phyloP scores from a whole-genome alignment of 2,888 invertebrate species.

The Lithophane leautieri region DNA sequence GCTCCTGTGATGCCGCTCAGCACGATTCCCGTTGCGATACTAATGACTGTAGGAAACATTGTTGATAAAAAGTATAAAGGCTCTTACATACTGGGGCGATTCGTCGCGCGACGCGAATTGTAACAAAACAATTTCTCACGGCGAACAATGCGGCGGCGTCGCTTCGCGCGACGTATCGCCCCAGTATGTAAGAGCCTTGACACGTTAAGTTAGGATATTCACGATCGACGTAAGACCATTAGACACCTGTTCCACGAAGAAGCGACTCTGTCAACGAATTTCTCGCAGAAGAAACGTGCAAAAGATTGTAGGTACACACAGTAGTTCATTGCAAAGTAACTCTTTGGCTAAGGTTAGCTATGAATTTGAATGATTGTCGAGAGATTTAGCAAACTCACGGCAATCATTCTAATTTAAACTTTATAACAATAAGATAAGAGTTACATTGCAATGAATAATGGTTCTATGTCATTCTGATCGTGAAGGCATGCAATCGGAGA shows the following conservation, averaged over 20 bases:
- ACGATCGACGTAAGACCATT: not conserved
- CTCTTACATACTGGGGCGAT: no score
- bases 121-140: no score
- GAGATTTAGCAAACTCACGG: not conserved
- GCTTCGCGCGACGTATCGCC: no score
- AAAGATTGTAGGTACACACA: not conserved
- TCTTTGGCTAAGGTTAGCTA: not conserved
- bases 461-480: no score
- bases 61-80: not conserved
- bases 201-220: not conserved
- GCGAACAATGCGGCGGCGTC: no score
- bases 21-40: constrained; percentile 80
- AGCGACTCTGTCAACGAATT: not conserved
- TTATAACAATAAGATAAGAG: not conserved
- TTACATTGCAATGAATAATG: not conserved
- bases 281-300: not conserved
- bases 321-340: not conserved
- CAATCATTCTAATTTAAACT: not conserved
- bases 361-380: not conserved
- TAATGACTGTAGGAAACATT: constrained; percentile 68
- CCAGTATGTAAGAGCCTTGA: no score
- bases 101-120: no score
- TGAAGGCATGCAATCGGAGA: no score
- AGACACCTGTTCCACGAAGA: not conserved
- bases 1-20: constrained; percentile 84